Conservation (phyloP, 2,797 vertebrate species). For the Parambassis ranga region DNA sequence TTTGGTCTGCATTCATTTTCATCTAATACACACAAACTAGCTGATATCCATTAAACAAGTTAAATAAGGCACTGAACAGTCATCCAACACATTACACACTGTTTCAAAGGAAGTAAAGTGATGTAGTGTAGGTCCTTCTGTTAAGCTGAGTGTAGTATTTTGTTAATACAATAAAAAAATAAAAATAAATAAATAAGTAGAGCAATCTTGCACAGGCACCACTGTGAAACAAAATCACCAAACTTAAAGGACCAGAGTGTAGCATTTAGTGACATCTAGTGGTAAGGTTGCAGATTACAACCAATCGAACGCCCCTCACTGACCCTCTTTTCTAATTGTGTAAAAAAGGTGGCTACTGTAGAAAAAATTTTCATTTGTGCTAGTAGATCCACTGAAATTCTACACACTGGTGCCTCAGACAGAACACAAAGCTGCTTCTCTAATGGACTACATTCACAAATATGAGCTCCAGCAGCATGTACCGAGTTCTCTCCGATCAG, state of each 20-base stretch:
- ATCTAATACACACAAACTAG: conserved; percentile 28
- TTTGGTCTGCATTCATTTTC: conserved; percentile 60
- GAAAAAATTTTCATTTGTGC: too few relatives aligned
- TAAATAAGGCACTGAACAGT: conserved; percentile 75
- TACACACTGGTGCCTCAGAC: too few relatives aligned
- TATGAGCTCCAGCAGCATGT: not conserved
- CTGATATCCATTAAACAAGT: conserved; percentile 26
- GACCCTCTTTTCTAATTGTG: too few relatives aligned
- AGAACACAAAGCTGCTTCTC: too few relatives aligned
- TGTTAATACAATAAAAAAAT: conserved; percentile 42
- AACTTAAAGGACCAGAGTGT: too few relatives aligned
- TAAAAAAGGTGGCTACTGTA: too few relatives aligned
- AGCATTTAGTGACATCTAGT: too few relatives aligned
- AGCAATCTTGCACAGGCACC: conserved; percentile 50
- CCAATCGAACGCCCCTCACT: too few relatives aligned
- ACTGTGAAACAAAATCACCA: not conserved
- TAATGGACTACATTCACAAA: not conserved
- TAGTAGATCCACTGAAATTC: too few relatives aligned
- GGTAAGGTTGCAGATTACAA: too few relatives aligned
- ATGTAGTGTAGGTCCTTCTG: conserved; percentile 60
- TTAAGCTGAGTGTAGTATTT: conserved; percentile 23
- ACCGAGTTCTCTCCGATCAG: not conserved
- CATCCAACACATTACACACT: conserved; percentile 24
- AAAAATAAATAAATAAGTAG: conserved; percentile 37
- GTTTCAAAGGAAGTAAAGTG: conserved; percentile 53